Conservation (phyloP, 2,797 vertebrate species). For the Gastrophryne carolinensis region DNA sequence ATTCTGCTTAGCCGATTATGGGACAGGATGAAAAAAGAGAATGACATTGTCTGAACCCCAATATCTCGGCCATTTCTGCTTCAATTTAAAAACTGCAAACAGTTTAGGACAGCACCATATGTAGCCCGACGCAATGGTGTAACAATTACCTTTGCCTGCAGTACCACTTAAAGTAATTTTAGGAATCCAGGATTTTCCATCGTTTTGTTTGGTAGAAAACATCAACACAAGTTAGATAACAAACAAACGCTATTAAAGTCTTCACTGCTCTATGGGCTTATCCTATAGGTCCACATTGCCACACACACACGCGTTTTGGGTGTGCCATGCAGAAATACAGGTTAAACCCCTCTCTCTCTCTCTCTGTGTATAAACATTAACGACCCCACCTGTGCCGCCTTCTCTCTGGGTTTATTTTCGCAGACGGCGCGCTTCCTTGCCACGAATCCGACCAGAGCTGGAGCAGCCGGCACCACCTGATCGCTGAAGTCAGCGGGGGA, state of each 20-base stretch:
- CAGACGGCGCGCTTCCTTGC: slow-evolving; percentile 9
- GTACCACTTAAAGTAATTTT: too few species aligned
- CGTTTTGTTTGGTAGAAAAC: slow-evolving; percentile 40
- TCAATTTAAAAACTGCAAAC: too few species aligned
- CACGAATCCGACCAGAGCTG: slow-evolving; percentile 11
- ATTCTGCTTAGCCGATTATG: too few species aligned
- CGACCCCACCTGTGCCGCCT: slow-evolving; percentile 50
- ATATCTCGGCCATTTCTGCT: too few species aligned
- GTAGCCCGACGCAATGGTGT: too few species aligned
- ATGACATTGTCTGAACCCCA: too few species aligned
- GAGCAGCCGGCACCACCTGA: slow-evolving; percentile 46
- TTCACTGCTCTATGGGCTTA: slow-evolving; percentile 34
- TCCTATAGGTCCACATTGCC: slow-evolving; percentile 22
- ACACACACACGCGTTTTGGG: neutral
- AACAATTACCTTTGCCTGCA: too few species aligned
- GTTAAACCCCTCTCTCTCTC: slow-evolving; percentile 27
- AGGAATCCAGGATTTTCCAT: slow-evolving; percentile 3
- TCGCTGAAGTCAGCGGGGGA: slow-evolving; percentile 41
- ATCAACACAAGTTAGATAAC: slow-evolving; percentile 26
- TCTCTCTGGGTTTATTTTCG: slow-evolving; percentile 39
- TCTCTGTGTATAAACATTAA: slow-evolving; percentile 32
- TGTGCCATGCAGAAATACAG: slow-evolving; percentile 22
- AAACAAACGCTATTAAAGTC: slow-evolving; percentile 34
- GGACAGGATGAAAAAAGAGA: too few species aligned
- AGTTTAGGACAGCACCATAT: too few species aligned